Percentiles rank a stretch among this genome's conserved stretches.
These are phyloP conservation scores for Bubo bubo DNA, from an alignment of 2,113 vertebrate genomes.

Conservation along the genomic window DNA sequence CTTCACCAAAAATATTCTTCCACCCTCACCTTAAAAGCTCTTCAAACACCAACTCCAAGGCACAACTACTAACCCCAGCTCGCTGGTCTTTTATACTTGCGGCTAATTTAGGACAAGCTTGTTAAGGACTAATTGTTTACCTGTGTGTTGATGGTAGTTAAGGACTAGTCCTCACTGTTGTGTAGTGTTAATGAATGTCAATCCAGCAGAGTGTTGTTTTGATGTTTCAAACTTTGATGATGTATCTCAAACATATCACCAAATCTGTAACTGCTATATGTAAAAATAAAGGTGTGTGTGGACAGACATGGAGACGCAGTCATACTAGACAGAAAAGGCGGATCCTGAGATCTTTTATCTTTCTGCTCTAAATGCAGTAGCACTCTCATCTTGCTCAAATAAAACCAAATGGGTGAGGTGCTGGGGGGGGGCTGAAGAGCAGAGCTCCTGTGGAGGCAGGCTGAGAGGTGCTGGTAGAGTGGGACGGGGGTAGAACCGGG, in stretches of 20 bases:
- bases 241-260: rapidly evolving
- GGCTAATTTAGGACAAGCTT: too few species aligned
- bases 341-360: neutral
- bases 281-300: too few species aligned
- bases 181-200: rapidly evolving
- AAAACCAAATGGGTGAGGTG: rapidly evolving
- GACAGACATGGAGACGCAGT: rapidly evolving
- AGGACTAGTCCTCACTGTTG: rapidly evolving
- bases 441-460: too few species aligned
- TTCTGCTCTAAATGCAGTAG: too few species aligned
- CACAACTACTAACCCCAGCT: too few species aligned
- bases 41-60: too few species aligned
- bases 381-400: rapidly evolving
- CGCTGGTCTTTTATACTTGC: neutral
- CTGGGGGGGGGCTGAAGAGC: neutral
- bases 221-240: neutral
- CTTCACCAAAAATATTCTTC: neutral
- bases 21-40: too few species aligned
- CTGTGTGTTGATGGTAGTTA: too few species aligned
- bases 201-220: rapidly evolving
- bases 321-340: too few species aligned
- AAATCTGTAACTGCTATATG: rapidly evolving
- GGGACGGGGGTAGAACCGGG: too few species aligned
- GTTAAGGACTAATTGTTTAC: neutral
- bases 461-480: too few species aligned